Evolutionary conservation across 2,888 invertebrate genomes (phyloP).

Genomic region (Meiosimyza decipiens): DNA sequence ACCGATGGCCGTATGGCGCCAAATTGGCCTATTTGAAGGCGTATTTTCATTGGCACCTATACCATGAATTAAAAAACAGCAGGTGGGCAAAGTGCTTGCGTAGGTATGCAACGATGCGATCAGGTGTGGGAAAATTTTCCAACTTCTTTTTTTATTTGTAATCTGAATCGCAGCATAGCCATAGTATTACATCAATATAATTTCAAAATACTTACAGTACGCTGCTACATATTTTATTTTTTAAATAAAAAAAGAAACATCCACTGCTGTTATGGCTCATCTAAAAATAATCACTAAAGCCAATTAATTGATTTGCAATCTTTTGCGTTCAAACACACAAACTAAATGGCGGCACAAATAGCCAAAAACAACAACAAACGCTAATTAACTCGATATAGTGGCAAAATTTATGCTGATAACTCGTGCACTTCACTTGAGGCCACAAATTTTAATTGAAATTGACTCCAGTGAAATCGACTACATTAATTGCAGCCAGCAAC

Average conservation of each 20-base stretch:
- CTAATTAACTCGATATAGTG: slow-evolving; percentile 17
- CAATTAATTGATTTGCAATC: slow-evolving; percentile 21
- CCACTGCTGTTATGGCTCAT: not conserved
- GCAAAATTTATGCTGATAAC: slow-evolving; percentile 16
- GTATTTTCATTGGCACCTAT: slow-evolving; percentile 45
- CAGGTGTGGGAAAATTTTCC: slow-evolving; percentile 20
- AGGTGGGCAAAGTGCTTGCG: slow-evolving; percentile 4
- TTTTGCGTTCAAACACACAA: not conserved
- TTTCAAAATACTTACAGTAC: too few relatives aligned
- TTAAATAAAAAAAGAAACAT: too few relatives aligned
- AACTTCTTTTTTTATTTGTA: too few relatives aligned
- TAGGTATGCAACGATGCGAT: not conserved
- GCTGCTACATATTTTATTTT: too few relatives aligned
- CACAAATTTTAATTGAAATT: slow-evolving; percentile 15
- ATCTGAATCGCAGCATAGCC: too few relatives aligned
- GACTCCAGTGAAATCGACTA: not conserved
- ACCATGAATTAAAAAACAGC: not conserved
- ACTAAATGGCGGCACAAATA: not conserved
- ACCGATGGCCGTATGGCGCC: slow-evolving; percentile 54
- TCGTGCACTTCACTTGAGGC: slow-evolving; percentile 7
- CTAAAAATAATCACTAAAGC: slow-evolving; percentile 13
- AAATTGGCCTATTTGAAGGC: slow-evolving; percentile 57
- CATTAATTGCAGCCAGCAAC: not conserved
- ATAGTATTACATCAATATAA: too few relatives aligned
- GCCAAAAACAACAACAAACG: slow-evolving; percentile 24